Evolutionary conservation across 2,797 vertebrate genomes (phyloP).

Genomic region (Lateolabrax maculatus): DNA sequence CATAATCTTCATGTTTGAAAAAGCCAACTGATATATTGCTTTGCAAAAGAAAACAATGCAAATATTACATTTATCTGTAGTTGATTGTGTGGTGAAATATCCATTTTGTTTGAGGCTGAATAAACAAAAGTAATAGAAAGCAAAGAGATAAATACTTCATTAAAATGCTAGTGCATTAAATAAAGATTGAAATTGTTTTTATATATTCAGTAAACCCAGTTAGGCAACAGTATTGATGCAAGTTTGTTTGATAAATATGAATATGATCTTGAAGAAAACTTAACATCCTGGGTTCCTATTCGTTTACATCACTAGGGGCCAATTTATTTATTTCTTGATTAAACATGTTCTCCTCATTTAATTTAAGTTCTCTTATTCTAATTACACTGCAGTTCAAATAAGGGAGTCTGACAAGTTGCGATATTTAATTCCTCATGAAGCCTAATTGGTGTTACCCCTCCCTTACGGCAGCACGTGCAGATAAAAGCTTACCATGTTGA

Average conservation of each 20-base stretch:
- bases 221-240: background rate
- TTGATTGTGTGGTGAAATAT: conserved; percentile 19
- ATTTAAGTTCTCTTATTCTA: background rate
- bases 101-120: background rate
- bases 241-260: background rate
- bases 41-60: conserved; percentile 1
- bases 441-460: conserved; percentile 18
- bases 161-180: conserved; percentile 10
- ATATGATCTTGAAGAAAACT: background rate
- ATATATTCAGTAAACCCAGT: background rate
- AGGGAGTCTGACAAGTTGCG: background rate
- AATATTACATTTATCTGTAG: background rate
- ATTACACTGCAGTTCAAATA: conserved; percentile 11
- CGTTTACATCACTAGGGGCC: background rate
- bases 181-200: too few species aligned
- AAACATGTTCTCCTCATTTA: background rate
- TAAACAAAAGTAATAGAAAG: conserved; percentile 21
- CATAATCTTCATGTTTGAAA: conserved; percentile 7
- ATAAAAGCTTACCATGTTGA: conserved; percentile 92
- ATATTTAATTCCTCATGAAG: conserved; percentile 17
- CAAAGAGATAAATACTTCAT: conserved; percentile 11
- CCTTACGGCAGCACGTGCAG: conserved; percentile 12
- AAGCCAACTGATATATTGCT: background rate
- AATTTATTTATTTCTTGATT: background rate
- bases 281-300: background rate